Evolutionary conservation across 2,113 vertebrate genomes (phyloP), one percentile per base, ranked within the genome.

Genomic region (Gallinago media): DNA sequence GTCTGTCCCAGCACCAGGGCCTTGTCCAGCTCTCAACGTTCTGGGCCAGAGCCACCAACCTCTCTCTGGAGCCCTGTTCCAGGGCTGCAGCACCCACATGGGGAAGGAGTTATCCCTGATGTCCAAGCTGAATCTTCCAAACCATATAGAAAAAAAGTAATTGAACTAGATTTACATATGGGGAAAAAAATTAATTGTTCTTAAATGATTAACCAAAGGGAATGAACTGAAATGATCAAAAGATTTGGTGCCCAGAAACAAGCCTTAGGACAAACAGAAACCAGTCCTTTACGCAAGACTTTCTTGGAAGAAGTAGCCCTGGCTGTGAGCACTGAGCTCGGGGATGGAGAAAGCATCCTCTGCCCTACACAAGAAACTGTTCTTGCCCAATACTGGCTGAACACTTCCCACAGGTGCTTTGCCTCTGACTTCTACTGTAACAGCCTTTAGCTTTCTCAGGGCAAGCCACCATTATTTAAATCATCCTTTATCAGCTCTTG

Each of bases 141-240:
- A 63, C 34, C 12, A 7, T 7, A 3, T 2, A 1, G 20, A 55
- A 11, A 42, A 47, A 63, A 83, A 34, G 8, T 12, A 47, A 13
- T 13, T 61, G 11, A 78, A 47, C 36, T 34, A 42, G 59, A 20
- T 59, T 75, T 25, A 40, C 13, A 9, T 4, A 3, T 29, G 23
- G 40, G 42, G 19, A 11, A 46, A 46, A 47, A 25, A 17, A n/a
- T 50, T 6, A 61, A 14, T 46, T 59, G 9, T 19, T 89, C 46
- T 55, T 70, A 84, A 84, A 77, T 74, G 4, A 83, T 88, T 86
- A 88, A 92, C 40, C 46, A 62, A 29, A 70, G 49, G 13, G 49
- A 70, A 40, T 38, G 12, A 92, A 83, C 54, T 40, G 32, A 85
- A 92, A 21, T 4, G 29, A 65, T 52, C 2, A 2, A 40, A 78